Percentiles rank a stretch among this genome's conserved stretches.
These are phyloP conservation scores for Drosophila bocqueti DNA, from an alignment of 1,140 invertebrate genomes.

Conservation along the genomic window DNA sequence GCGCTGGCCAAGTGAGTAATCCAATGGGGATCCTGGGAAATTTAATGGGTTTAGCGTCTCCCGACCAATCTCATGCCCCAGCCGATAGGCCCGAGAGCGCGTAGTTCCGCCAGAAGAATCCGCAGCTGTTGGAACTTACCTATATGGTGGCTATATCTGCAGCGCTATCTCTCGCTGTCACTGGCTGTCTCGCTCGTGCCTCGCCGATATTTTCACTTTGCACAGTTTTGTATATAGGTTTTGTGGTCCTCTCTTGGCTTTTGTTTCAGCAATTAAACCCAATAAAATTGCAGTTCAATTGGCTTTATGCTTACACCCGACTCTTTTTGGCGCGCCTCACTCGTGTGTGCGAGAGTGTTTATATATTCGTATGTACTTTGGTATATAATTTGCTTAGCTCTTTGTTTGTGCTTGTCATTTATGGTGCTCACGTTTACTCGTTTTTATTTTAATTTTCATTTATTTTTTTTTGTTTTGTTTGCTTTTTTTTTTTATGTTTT, in stretches of 20 bases:
- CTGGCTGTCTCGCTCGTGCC: slow-evolving; percentile 4
- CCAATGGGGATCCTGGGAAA: slow-evolving; percentile 1
- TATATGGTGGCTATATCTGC: slow-evolving; percentile 27
- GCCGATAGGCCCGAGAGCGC: neutral
- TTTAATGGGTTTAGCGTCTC: neutral
- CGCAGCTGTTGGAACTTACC: slow-evolving; percentile 17
- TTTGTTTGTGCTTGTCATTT: slow-evolving; percentile 35
- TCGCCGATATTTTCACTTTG: slow-evolving; percentile 18
- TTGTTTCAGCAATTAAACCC: slow-evolving; percentile 48
- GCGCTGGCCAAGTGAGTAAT: slow-evolving; percentile 10
- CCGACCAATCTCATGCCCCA: neutral
- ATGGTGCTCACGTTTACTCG: slow-evolving; percentile 36
- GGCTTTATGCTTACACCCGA: slow-evolving; percentile 16
- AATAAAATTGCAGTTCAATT: slow-evolving; percentile 50
- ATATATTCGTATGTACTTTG: slow-evolving; percentile 13
- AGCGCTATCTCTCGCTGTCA: slow-evolving; percentile 14
- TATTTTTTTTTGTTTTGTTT: neutral
- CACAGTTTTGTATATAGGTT: slow-evolving; percentile 26
- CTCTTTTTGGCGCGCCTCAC: slow-evolving; percentile 21
- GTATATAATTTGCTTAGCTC: slow-evolving; percentile 16
- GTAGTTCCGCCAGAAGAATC: slow-evolving; percentile 12
- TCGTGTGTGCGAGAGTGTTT: slow-evolving; percentile 1
- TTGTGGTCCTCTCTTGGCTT: slow-evolving; percentile 7
- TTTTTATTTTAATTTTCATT: slow-evolving; percentile 28
- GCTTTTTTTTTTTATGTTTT: slow-evolving; percentile 28